A percentile compares a stretch with the other conserved stretches of the same genome.
These are phyloP conservation scores for Cavia aperea DNA, from an alignment of 2,113 vertebrate genomes.

Conservation along the genomic window DNA sequence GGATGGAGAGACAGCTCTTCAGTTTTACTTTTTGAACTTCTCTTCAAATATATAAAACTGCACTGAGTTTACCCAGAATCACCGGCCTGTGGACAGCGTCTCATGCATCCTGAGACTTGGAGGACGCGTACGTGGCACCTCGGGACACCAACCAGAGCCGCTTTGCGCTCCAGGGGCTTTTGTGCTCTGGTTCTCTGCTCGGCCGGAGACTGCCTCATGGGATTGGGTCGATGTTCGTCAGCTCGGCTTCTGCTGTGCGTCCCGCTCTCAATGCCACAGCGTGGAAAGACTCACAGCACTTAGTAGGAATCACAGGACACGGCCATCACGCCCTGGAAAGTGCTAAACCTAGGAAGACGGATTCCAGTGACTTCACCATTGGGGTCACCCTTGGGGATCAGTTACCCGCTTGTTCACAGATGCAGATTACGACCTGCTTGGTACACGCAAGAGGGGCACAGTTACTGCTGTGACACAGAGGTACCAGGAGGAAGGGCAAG, in stretches of 20 bases:
- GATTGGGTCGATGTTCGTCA: slow-evolving; percentile 42
- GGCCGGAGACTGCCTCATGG: slow-evolving; percentile 49
- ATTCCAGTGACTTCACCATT: background rate
- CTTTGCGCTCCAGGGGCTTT: slow-evolving; percentile 50
- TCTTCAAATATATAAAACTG: slow-evolving; percentile 39
- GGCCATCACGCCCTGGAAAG: background rate
- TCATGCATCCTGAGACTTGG: background rate
- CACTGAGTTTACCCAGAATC: slow-evolving; percentile 44
- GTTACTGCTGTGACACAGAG: background rate
- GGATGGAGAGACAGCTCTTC: background rate
- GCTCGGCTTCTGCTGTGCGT: background rate
- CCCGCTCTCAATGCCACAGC: background rate
- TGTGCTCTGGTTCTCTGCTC: slow-evolving; percentile 44
- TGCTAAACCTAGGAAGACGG: slow-evolving; percentile 14
- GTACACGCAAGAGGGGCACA: background rate
- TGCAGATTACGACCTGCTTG: background rate
- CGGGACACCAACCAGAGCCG: slow-evolving; percentile 49
- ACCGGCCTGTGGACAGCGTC: slow-evolving; percentile 2
- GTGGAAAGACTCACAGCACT: slow-evolving; percentile 29
- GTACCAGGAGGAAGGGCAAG: background rate
- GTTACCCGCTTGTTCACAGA: background rate
- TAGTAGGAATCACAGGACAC: background rate
- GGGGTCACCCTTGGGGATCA: background rate
- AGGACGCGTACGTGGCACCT: slow-evolving; percentile 41
- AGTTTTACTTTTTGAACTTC: background rate